Evolutionary conservation across 1,140 invertebrate species (phyloP).

Genomic region (Acromyrmex heyeri): DNA sequence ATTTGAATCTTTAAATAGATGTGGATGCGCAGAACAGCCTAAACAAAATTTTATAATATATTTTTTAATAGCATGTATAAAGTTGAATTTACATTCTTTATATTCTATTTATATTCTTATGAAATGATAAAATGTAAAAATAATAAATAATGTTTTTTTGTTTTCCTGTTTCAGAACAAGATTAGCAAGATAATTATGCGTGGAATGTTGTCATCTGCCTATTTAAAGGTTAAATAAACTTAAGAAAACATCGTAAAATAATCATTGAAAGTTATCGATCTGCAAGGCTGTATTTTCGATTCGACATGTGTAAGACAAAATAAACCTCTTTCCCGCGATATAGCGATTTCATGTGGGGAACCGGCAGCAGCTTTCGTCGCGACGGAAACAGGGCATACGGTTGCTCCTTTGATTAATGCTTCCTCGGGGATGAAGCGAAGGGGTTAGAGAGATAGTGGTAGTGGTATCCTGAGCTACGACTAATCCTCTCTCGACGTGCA

Average conservation of each 20-base stretch:
- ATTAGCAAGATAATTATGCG: too few relatives aligned
- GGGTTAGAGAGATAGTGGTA: conserved; percentile 25
- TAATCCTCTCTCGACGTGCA: conserved; percentile 70
- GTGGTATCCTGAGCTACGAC: conserved; percentile 69
- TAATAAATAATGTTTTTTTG: too few relatives aligned
- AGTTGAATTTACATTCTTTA: too few relatives aligned
- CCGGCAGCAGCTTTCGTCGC: conserved; percentile 80
- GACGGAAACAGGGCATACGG: conserved; percentile 78
- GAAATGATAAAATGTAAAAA: too few relatives aligned
- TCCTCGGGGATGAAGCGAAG: conserved; percentile 72
- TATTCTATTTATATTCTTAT: too few relatives aligned
- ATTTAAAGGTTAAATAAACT: neutral
- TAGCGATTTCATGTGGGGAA: conserved; percentile 71
- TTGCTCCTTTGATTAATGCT: conserved; percentile 82
- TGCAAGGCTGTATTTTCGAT: neutral
- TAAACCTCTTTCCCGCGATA: conserved; percentile 51
- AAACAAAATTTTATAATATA: too few relatives aligned
- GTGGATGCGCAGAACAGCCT: too few relatives aligned
- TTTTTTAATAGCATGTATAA: too few relatives aligned
- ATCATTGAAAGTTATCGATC: neutral
- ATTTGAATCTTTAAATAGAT: neutral
- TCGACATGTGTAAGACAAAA: conserved; percentile 3
- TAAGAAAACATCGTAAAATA: neutral
- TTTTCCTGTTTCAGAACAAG: too few relatives aligned
- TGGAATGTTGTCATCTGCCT: too few relatives aligned